These are phyloP conservation scores for Sphaeramia orbicularis DNA, from an alignment of 2,797 vertebrate genomes.

Conservation along the genomic window DNA sequence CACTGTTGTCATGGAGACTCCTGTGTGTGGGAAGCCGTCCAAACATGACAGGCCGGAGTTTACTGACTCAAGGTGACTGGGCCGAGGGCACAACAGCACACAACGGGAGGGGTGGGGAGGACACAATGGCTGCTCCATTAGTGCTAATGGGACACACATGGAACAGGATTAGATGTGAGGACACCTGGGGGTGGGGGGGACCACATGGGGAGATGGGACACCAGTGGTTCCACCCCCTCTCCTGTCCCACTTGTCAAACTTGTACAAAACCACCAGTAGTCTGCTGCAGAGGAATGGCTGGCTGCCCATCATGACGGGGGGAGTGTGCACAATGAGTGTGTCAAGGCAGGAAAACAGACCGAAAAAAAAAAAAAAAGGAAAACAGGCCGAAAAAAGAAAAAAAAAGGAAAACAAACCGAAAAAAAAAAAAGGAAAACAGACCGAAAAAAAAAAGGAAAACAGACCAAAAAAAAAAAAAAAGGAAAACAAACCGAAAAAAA, in stretches of 20 bases:
- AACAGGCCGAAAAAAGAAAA: no score
- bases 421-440: no score
- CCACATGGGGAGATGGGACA: conserved; percentile 80
- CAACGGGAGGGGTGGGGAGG: conserved; percentile 60
- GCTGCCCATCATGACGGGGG: conserved; percentile 24
- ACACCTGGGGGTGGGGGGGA: conserved; percentile 76
- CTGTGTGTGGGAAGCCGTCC: conserved; percentile 83
- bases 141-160: conserved; percentile 84
- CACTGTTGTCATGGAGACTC: conserved; percentile 76
- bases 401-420: no score
- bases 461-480: no score
- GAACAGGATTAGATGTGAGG: conserved; percentile 81
- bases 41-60: conserved; percentile 78
- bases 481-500: no score
- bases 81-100: conserved; percentile 55
- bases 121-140: conserved; percentile 83
- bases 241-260: conserved; percentile 62
- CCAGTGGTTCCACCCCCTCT: background rate
- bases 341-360: background rate
- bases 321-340: background rate
- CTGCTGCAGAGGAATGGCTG: conserved; percentile 11
- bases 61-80: conserved; percentile 83
- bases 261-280: conserved; percentile 45
- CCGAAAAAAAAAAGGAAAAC: no score
- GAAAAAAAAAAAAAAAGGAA: no score